Evolutionary conservation across 2,888 invertebrate species (phyloP).

Genomic region (Noctua janthina): DNA sequence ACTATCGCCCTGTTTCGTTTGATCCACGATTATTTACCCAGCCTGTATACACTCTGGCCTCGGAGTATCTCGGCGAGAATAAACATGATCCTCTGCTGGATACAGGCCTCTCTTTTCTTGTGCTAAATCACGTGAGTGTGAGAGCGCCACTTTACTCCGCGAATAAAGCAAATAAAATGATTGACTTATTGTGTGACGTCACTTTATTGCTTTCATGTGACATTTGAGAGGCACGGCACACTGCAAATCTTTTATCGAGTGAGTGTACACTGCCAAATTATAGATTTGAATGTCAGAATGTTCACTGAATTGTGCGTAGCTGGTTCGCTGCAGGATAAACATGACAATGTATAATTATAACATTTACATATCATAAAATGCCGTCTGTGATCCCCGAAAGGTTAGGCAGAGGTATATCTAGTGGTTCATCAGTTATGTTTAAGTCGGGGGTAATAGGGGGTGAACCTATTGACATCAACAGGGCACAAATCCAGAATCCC

Average conservation of each 20-base stretch:
- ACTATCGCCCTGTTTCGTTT: no score
- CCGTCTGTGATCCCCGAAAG: no score
- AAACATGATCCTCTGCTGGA: not conserved
- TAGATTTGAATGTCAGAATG: conserved; percentile 27
- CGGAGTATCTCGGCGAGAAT: not conserved
- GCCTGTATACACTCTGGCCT: not conserved
- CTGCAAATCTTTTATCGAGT: conserved; percentile 59
- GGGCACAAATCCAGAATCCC: not conserved
- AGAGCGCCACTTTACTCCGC: not conserved
- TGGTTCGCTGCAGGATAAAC: conserved; percentile 7
- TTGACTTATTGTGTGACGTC: conserved; percentile 55
- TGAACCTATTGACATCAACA: not conserved
- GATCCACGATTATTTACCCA: no score
- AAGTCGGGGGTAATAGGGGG: not conserved
- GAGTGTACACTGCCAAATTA: conserved; percentile 42
- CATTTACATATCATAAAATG: not conserved
- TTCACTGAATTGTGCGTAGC: conserved; percentile 34
- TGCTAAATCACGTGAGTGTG: not conserved
- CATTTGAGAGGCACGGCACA: conserved; percentile 26
- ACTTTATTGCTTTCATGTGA: conserved; percentile 60
- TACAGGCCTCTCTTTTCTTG: not conserved
- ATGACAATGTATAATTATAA: not conserved
- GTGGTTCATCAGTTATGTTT: not conserved
- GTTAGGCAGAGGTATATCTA: not conserved
- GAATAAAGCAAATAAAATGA: conserved; percentile 40